Base-by-base conservation (phyloP, 2,797 vertebrate genomes). In the Garrulus glandarius region DNA sequence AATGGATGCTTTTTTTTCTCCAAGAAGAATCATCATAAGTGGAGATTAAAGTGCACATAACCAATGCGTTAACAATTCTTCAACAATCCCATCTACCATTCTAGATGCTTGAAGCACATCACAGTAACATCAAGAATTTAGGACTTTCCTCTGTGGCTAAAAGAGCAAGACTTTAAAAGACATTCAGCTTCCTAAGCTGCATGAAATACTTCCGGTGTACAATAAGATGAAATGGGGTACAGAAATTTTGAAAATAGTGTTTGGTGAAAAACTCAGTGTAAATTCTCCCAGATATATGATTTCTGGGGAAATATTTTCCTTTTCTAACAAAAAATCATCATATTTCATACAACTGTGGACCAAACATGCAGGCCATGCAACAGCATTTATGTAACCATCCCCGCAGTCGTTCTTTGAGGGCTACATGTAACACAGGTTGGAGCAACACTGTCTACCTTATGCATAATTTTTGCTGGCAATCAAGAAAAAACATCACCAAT, bases 21-120 rank as follows among this genome's bases (percentile, higher is more conserved):
- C 92, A 93, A 74, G 81, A 87, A 92, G 72, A 88, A 70, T 80
- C 78, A 80, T 89, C 64, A 1, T 65, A 94, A 86, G 81, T 96
- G 97, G 95, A 97, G 96, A 97, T 92, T 98, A 98, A 98, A 98
- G 98, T 98, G 98, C 98, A 98, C 93, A 92, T 92, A 95, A 97
- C 94, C 95, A 95, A 95, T 11, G 43, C 69, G 24, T 96, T 95
- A 95, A 60, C 77, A 94, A 91, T 88, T 96, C 92, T 96, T 95
- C 95, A 86, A 92, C 74, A 76, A 93, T 84, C 74, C 83, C 91
- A 59, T 59, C 82, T 60, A 85, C 72, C 65, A 72, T 37, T 94
- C 78, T 56, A 93, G 84, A 95, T 83, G 67, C 76, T 92, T 41
- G 10, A 88, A 91, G 86, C 50, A 44, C 74, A 52, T 71, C 69